Evolutionary conservation across 1,140 invertebrate species (phyloP), one percentile per base, ranked within the genome.

Genomic region (Brachionus paranguensis): DNA sequence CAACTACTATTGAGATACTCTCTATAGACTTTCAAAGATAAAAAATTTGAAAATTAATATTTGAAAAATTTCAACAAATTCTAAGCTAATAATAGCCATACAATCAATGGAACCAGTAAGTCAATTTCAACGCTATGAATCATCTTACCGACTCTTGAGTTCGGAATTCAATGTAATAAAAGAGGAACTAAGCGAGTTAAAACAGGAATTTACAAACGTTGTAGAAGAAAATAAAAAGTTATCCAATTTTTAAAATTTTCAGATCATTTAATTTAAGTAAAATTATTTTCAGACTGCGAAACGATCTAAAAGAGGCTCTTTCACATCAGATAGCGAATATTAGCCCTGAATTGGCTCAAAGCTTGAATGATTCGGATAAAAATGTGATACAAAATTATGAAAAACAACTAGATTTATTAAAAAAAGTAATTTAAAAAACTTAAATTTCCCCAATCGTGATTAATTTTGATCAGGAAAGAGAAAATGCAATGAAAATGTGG

Each of bases 211-310:
- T 33, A 27, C 53, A 14, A 64, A 20, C 3, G 78, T 81, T 11
- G 64, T 81, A 11, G 78, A 81, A 64, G 78, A 81, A 64, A 81
- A 81, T 81, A 81, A 81, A 81, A 60, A 68, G 78, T 81, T 37
- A 33, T 37, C 4, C 0, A 53, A 41, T 27, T 33, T n/a, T 27
- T 17, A 4, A 60, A 55, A 8, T 64, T 68, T 60, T 33, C 11
- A 14, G 14, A 47, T 47, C 14, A 47, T 47, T n/a, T 47, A 14
- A 47, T 47, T 47, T 47, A n/a, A 47, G 12, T 14, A 3, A 14
- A 41, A 53, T 33, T 33, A 53, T 33, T 43, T 8, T 24, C 17
- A 81, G 78, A 20, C 27, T 81, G 6, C 17, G 78, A n/a, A 37
- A 17, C 8, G 78, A 81, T 7, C 14, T 81, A 7, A 81, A 81